Evolutionary conservation across 2,797 vertebrate species (phyloP), one percentile per base, ranked within the genome.

Genomic region (Intellagama lesueurii): DNA sequence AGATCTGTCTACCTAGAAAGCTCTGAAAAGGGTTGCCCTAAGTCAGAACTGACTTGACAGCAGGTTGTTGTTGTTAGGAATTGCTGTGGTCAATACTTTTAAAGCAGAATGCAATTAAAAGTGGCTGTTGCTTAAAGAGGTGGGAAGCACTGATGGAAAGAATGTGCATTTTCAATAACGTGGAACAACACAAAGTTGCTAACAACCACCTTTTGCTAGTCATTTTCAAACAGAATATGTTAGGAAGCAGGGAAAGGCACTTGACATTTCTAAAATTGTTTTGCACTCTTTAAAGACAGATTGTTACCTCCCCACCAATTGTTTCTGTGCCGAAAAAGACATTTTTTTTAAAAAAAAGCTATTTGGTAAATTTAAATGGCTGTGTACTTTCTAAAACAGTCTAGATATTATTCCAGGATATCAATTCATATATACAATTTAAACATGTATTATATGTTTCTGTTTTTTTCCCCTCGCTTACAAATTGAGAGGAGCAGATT

Each of bases 251-350:
- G 4, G 17, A 8, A 3, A 94, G 86, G 60, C 87, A 90, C 88
- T 91, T 91, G 86, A 93, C 92, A 95, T 56, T 28, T 94, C 94
- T 96, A 87, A 94, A 93, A 94, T 95, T 94, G 83, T 77, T 90
- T 93, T 89, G 79, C 86, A 88, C 11, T 17, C 81, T 89, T 81
- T 11, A 64, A 47, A 26, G 22, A 32, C 28, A 76, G 19, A 5
- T 12, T 40, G 7, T 4, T 30, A 7, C 12, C 68, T n/a, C 5
- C 68, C 3, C 44, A 16, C 56, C 28, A 52, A 52, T 56, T 49
- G 47, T 80, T 66, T 82, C 49, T 40, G 32, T 40, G 19, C 35
- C 16, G 4, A 88, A 8, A 52, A 56, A 64, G 80, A 35, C 7
- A 8, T 40, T 40, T 40, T 40, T 40, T 40, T 40, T 40, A 56